Conservation (phyloP, 2,113 vertebrate species). For the Ardeotis arabs region DNA sequence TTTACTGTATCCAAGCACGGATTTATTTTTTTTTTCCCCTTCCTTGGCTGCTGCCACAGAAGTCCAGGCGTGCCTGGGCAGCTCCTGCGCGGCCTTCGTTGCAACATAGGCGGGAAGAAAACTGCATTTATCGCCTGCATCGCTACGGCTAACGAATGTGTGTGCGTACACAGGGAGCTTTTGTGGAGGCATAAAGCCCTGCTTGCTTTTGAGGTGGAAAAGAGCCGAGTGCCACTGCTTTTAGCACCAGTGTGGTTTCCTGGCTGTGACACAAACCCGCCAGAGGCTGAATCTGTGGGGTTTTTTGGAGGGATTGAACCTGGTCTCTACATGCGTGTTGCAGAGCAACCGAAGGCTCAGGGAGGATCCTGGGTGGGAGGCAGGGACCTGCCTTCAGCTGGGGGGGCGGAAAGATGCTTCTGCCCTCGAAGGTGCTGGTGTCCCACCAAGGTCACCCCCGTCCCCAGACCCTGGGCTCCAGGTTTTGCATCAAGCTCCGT, state of each 20-base stretch:
- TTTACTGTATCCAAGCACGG: background rate
- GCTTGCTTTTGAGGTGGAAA: background rate
- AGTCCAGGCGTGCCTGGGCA: constrained; percentile 10
- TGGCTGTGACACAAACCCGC: background rate
- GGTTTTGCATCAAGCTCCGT: background rate
- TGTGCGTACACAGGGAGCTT: background rate
- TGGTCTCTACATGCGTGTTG: fast-evolving
- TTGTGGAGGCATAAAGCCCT: background rate
- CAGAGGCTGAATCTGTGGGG: background rate
- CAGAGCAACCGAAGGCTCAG: background rate
- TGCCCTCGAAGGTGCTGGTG: fast-evolving
- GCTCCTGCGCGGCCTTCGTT: background rate
- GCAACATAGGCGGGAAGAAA: background rate
- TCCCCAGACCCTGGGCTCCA: background rate
- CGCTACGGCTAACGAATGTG: background rate
- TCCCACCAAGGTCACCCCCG: background rate
- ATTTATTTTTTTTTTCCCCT: background rate
- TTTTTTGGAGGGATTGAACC: background rate
- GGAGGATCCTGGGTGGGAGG: background rate
- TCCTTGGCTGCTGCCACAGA: background rate
- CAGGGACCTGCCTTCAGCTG: background rate
- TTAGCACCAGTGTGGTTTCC: background rate
- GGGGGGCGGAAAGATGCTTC: background rate
- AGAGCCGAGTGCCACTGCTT: background rate
- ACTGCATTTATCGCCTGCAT: background rate